Conservation (phyloP, 2,113 vertebrate species). For the Neogale vison region DNA sequence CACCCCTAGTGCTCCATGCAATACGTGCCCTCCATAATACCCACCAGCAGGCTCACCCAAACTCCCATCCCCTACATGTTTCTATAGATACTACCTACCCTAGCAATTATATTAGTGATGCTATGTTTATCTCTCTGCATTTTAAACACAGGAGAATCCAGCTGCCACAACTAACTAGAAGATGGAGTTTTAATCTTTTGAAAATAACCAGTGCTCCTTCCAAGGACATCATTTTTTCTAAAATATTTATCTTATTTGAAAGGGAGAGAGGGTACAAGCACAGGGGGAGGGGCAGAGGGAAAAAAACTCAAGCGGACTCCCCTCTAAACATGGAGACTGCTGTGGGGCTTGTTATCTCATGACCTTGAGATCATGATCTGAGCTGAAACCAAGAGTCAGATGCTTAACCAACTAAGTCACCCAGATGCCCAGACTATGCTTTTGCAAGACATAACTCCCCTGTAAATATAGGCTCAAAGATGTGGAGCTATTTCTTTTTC, state of each 20-base stretch:
- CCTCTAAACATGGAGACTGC: fast-evolving
- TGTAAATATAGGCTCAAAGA: neutral
- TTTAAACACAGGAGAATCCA: neutral
- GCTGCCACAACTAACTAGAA: neutral
- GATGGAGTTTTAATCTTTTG: neutral
- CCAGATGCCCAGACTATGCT: neutral
- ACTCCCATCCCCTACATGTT: neutral
- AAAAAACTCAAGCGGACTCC: neutral
- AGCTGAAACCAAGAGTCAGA: neutral
- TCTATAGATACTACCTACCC: neutral
- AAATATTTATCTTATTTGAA: neutral
- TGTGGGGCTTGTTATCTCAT: neutral
- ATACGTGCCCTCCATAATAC: no score
- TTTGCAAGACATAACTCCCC: neutral
- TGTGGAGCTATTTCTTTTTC: neutral
- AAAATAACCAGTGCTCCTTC: neutral
- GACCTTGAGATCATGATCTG: neutral
- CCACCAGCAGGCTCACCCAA: no score
- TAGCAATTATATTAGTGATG: neutral
- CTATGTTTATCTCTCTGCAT: neutral
- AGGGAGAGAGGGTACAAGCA: no score
- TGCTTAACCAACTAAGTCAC: neutral
- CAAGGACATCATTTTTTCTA: neutral
- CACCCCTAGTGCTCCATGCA: no score
- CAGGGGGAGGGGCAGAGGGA: neutral